These are phyloP conservation scores for Andrena haemorrhoa DNA, from an alignment of 2,888 invertebrate genomes.

Conservation along the genomic window DNA sequence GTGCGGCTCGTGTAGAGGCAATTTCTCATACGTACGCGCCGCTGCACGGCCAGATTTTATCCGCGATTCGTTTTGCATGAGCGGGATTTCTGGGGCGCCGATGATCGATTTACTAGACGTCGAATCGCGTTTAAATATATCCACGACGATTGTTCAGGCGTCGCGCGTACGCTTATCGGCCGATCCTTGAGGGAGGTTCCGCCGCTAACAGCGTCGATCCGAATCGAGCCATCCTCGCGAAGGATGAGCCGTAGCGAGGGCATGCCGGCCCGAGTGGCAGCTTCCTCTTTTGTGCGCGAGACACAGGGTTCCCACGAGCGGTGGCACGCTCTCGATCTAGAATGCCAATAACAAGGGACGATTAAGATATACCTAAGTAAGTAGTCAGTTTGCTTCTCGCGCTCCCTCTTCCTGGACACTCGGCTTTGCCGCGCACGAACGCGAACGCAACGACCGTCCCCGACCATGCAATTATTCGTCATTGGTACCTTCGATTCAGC, in stretches of 20 bases:
- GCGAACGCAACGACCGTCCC: constrained; percentile 55
- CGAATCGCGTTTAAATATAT: constrained; percentile 36
- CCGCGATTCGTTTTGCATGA: constrained; percentile 49
- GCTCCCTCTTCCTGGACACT: constrained; percentile 59
- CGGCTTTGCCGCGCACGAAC: constrained; percentile 68
- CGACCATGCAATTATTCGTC: constrained; percentile 69
- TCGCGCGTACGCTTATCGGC: not conserved
- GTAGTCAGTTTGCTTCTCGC: constrained; percentile 62
- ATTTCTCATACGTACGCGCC: constrained; percentile 67
- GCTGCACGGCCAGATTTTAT: constrained; percentile 49
- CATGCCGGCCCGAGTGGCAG: not conserved
- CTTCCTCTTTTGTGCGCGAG: constrained; percentile 28
- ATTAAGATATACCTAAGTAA: constrained; percentile 59
- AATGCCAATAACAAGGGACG: constrained; percentile 69
- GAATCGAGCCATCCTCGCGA: not conserved
- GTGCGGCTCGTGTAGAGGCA: constrained; percentile 59
- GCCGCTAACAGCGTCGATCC: not conserved
- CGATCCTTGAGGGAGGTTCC: not conserved
- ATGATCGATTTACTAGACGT: constrained; percentile 55
- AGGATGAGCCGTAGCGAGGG: not conserved
- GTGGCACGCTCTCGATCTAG: constrained; percentile 65
- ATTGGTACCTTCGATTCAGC: constrained; percentile 62
- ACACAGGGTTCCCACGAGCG: constrained; percentile 65
- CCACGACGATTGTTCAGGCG: not conserved
- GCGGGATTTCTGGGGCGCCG: constrained; percentile 38